A percentile compares a stretch with the other conserved stretches of the same genome.
Evolutionary conservation across 2,113 vertebrate species (phyloP).

Genomic region (Gymnarchus niloticus): DNA sequence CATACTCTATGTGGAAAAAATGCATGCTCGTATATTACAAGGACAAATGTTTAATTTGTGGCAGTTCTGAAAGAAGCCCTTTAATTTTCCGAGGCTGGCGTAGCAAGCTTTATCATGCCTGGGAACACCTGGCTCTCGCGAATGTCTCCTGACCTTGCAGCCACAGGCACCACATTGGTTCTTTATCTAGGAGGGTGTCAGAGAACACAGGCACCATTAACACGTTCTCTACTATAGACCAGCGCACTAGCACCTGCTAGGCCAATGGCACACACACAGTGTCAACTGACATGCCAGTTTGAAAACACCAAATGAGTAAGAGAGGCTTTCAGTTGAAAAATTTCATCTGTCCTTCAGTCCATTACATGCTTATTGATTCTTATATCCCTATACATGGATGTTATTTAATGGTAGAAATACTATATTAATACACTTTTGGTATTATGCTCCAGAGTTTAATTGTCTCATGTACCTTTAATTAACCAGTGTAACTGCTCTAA

Average conservation of each 20-base stretch:
- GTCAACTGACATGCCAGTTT: not conserved
- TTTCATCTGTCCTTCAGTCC: no score
- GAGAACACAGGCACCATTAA: conserved; percentile 14
- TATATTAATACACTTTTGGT: not conserved
- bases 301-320: not conserved
- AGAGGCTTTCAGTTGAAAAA: not conserved
- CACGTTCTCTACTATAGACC: not conserved
- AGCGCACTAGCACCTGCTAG: not conserved
- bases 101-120: conserved; percentile 72
- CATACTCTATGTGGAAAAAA: conserved; percentile 55
- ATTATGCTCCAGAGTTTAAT: not conserved
- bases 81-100: conserved; percentile 63
- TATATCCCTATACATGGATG: not conserved
- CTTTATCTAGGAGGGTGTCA: conserved; percentile 21
- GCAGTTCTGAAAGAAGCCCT: conserved; percentile 54
- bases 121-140: conserved; percentile 64
- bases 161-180: conserved; percentile 38
- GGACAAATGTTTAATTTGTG: conserved; percentile 59
- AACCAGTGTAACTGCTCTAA: not conserved
- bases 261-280: not conserved
- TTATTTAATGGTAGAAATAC: not conserved
- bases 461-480: not conserved
- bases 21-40: conserved; percentile 64
- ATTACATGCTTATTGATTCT: not conserved
- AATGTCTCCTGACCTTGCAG: conserved; percentile 46